Evolutionary conservation across 1,140 invertebrate genomes (phyloP).

Genomic region (Atta texana): DNA sequence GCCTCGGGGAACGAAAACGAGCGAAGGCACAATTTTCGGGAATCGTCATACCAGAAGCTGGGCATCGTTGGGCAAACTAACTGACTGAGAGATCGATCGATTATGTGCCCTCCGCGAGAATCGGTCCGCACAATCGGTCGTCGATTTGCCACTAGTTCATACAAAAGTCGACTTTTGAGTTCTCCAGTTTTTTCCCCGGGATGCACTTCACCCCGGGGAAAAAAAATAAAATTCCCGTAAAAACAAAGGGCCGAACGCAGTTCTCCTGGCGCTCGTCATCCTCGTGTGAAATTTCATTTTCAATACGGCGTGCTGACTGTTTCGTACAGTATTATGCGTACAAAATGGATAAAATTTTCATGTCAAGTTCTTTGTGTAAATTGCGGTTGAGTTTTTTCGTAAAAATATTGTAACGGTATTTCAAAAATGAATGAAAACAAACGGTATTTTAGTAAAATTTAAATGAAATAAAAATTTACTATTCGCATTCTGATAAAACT

Average conservation of each 20-base stretch:
- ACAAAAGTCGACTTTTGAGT: conserved; percentile 39
- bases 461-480: not conserved
- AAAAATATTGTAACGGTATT: conserved; percentile 11
- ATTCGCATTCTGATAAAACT: not conserved
- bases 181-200: not conserved
- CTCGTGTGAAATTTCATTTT: conserved; percentile 39
- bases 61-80: conserved; percentile 34
- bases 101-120: not conserved
- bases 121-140: conserved; percentile 28
- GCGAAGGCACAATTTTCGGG: conserved; percentile 54
- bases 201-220: not conserved
- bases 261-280: conserved; percentile 27
- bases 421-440: not conserved
- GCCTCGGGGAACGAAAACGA: conserved; percentile 51
- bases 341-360: conserved; percentile 39
- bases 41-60: conserved; percentile 51
- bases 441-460: not conserved
- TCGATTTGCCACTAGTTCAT: conserved; percentile 46
- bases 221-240: conserved; percentile 36
- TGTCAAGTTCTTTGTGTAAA: conserved; percentile 8
- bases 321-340: not conserved
- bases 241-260: conserved; percentile 25
- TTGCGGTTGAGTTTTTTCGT: not conserved
- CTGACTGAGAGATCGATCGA: conserved; percentile 51
- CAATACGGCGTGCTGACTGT: not conserved